phyloP scores from a whole-genome alignment of 2,113 vertebrate species.

The Andinoacara biseriatus region DNA sequence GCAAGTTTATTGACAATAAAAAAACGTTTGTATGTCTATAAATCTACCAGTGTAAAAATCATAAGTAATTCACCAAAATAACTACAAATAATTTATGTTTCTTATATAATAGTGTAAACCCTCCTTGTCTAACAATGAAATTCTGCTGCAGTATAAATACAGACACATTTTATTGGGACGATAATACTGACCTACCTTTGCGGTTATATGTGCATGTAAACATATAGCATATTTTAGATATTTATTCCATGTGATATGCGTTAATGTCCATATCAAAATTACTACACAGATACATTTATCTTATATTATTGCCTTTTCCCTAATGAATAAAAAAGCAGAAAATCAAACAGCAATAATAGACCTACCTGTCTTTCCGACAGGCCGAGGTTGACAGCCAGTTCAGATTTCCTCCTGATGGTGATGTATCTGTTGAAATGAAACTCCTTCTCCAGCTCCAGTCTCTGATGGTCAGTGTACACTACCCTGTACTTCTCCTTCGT shows the following conservation, averaged over 20 bases:
- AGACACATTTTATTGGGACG: neutral
- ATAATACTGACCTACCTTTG: neutral
- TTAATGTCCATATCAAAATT: neutral
- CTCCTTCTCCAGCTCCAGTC: conserved; percentile 95
- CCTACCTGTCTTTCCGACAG: conserved; percentile 96
- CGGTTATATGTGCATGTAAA: neutral
- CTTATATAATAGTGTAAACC: neutral
- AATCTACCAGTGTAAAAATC: neutral
- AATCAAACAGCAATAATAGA: neutral
- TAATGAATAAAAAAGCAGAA: neutral
- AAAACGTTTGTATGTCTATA: neutral
- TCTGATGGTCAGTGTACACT: conserved; percentile 95
- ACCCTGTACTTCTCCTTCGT: conserved; percentile 98
- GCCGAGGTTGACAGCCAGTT: conserved; percentile 90
- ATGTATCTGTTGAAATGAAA: conserved; percentile 98
- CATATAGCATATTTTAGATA: neutral
- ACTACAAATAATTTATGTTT: neutral
- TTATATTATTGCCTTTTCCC: neutral
- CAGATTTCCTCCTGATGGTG: conserved; percentile 92
- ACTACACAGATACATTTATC: neutral
- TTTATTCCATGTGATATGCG: neutral
- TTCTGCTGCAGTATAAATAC: neutral
- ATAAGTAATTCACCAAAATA: neutral
- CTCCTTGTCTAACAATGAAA: neutral
- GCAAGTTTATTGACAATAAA: neutral